These are phyloP conservation scores for Pteronura brasiliensis DNA, from an alignment of 2,113 vertebrate genomes.

Conservation along the genomic window DNA sequence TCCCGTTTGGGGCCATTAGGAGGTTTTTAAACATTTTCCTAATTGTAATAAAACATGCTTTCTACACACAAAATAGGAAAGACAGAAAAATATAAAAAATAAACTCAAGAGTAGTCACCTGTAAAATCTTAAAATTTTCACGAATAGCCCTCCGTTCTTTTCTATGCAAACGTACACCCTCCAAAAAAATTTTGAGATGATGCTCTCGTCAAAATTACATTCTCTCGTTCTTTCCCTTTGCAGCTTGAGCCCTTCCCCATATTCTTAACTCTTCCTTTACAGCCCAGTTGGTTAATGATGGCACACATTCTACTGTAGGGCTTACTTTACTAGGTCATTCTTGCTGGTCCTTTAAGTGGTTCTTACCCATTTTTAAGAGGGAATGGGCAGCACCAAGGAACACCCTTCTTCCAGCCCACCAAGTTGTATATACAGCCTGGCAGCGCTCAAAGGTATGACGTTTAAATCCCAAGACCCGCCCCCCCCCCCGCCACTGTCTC, in stretches of 20 bases:
- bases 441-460: background rate
- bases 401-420: background rate
- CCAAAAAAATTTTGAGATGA: background rate
- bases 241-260: background rate
- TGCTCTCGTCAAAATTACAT: conserved; percentile 18
- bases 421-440: background rate
- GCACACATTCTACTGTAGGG: background rate
- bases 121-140: conserved; percentile 10
- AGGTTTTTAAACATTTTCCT: conserved; percentile 40
- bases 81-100: background rate
- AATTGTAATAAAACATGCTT: background rate
- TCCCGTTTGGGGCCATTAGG: background rate
- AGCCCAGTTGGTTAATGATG: background rate
- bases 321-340: background rate
- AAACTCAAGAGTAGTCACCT: background rate
- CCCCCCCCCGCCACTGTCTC: rapidly evolving
- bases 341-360: background rate
- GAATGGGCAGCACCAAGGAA: background rate
- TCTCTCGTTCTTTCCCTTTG: background rate
- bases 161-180: background rate
- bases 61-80: conserved; percentile 32
- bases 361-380: background rate
- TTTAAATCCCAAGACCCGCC: background rate
- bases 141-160: background rate
- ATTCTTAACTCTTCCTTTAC: background rate